Conservation (phyloP, 2,113 vertebrate species). For the Tringa solitaria region DNA sequence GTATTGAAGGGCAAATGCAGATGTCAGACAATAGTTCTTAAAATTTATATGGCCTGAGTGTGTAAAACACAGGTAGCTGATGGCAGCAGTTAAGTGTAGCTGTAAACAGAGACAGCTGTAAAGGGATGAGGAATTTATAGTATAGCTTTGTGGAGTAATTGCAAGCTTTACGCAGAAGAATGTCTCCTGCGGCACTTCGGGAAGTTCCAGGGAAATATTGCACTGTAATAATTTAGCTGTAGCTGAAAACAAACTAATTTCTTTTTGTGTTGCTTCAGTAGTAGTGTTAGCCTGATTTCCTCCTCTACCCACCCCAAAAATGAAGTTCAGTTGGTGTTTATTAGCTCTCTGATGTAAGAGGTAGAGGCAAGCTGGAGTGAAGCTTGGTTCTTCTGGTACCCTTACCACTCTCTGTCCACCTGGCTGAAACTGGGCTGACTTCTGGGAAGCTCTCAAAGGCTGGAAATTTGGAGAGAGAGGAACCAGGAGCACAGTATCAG, state of each 20-base stretch:
- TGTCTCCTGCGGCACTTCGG: conserved; percentile 22
- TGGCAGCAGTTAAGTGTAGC: not conserved
- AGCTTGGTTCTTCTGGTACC: not conserved
- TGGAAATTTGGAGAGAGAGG: not conserved
- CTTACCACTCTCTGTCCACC: not conserved
- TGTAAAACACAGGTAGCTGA: not conserved
- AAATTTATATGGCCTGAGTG: not conserved
- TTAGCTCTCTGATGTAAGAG: not conserved
- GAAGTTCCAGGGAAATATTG: conserved; percentile 8
- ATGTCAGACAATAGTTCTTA: not conserved
- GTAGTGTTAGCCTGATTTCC: not conserved
- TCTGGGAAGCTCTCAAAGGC: not conserved
- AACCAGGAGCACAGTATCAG: not conserved
- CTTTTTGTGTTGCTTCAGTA: not conserved
- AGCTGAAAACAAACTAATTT: not conserved
- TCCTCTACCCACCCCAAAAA: not conserved
- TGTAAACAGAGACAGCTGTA: not conserved
- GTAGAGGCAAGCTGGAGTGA: not conserved
- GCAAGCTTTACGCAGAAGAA: not conserved
- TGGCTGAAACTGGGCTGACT: not conserved
- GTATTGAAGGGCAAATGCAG: not conserved
- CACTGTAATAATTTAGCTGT: not conserved
- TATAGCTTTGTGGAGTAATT: conserved; percentile 28
- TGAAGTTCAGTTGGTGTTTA: not conserved
- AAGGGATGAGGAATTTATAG: not conserved